phyloP scores from a whole-genome alignment of 2,888 invertebrate species.

The Pomacea canaliculata region DNA sequence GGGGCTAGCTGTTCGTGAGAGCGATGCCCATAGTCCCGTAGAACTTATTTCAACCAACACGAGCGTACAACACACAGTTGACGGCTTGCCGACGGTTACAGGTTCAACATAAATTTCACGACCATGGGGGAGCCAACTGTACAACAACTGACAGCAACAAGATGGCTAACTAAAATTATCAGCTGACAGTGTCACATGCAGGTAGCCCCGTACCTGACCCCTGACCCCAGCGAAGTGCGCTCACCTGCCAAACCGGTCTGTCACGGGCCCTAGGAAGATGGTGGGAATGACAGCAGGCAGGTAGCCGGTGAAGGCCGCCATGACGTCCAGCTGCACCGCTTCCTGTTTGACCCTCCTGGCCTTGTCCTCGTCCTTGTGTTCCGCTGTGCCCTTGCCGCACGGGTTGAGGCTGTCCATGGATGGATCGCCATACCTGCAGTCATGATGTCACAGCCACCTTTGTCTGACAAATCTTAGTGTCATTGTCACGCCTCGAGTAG shows the following conservation, averaged over 20 bases:
- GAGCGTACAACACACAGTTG: too few species aligned
- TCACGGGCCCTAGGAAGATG: conserved; percentile 32
- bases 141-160: too few species aligned
- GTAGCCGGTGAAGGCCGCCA: conserved; percentile 20
- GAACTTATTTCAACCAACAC: too few species aligned
- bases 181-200: too few species aligned
- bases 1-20: not conserved
- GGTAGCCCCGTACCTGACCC: too few species aligned
- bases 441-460: not conserved
- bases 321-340: conserved; percentile 7
- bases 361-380: not conserved
- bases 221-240: not conserved
- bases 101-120: too few species aligned
- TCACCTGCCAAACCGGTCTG: conserved; percentile 31
- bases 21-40: too few species aligned
- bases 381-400: not conserved
- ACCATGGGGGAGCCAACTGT: too few species aligned
- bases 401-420: conserved; percentile 22
- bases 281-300: conserved; percentile 35
- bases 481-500: too few species aligned
- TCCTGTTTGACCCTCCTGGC: conserved; percentile 11
- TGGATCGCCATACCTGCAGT: conserved; percentile 13
- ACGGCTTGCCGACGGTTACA: too few species aligned
- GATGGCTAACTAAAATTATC: too few species aligned
- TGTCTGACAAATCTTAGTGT: not conserved